phyloP scores from a whole-genome alignment of 2,113 vertebrate genomes.

The Petaurus breviceps region DNA sequence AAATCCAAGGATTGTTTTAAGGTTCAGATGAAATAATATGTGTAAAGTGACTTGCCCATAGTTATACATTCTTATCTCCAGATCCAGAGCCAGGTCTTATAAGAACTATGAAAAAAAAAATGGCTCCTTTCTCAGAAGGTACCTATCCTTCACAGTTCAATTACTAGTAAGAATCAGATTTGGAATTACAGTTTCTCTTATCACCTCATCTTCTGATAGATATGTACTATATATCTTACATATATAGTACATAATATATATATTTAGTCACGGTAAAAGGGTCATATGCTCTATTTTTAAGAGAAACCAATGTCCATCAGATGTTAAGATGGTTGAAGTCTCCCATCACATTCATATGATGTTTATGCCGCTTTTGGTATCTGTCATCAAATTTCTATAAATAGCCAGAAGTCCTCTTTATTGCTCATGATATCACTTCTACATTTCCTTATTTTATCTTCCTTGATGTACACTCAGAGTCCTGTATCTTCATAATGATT shows the following conservation, averaged over 20 bases:
- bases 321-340: background rate
- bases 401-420: background rate
- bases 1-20: background rate
- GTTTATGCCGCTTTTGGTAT: background rate
- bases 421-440: background rate
- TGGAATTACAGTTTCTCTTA: background rate
- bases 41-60: background rate
- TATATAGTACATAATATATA: too few relatives aligned
- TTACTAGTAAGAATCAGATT: background rate
- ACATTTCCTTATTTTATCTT: background rate
- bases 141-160: background rate
- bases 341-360: background rate
- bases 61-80: background rate
- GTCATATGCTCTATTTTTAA: background rate
- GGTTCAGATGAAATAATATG: background rate
- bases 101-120: background rate
- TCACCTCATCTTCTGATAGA: background rate
- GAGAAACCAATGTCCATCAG: background rate
- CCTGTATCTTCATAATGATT: background rate
- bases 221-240: background rate
- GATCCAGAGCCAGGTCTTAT: background rate
- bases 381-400: background rate
- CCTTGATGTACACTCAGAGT: background rate
- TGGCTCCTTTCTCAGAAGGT: background rate
- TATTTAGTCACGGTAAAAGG: background rate